Base-by-base conservation (phyloP, 2,888 invertebrate genomes). In the Julus scandinavius region DNA sequence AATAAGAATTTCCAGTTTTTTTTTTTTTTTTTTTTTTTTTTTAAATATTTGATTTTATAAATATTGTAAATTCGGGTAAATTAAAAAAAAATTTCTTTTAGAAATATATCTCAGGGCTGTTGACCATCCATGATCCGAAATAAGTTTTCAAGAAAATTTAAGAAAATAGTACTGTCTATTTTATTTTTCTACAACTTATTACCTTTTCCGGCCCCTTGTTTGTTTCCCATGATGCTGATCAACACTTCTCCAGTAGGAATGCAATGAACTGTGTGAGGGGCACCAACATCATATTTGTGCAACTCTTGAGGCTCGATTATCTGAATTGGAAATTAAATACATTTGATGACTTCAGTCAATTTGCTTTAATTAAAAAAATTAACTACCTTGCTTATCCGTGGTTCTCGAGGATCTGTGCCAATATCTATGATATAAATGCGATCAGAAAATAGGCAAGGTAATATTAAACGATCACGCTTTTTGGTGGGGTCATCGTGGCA, bases 251-350 rank as follows among this genome's bases (percentile, higher is more conserved):
- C 99, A 90, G 94, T 95, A 29, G 97, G 96, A 90, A 99, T 93
- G 92, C 99, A 99, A 92, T 99, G 99, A 3, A 97, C 94, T 0
- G 99, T 98, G 91, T 99, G 99, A 0, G 97, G 98, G 87, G 96
- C 96, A n/a, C 95, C 94, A 89, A 97, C 95, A 92, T 96, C 95
- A 88, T 95, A 93, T 89, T 94, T 94, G 91, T 95, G 95, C 92
- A 99, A 94, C 20, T 89, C 85, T 3, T 63, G 41, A 40, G 88
- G 85, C 29, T 87, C 85, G 20, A 88, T 13, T 85, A 86, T 89
- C 63, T 50, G 72, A 2, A 63, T 63, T 63, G 20, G n/a, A 63
- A n/a, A 63, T 63, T 4, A 4, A 7, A n/a, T n/a, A 63, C 20
- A n/a, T 63, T 63, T n/a, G 49, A 9, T 49, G 49, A 49, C 49